Evolutionary conservation across 1,140 invertebrate species (phyloP), one percentile per base, ranked within the genome.

Genomic region (Stenopsyche tienmushanensis): DNA sequence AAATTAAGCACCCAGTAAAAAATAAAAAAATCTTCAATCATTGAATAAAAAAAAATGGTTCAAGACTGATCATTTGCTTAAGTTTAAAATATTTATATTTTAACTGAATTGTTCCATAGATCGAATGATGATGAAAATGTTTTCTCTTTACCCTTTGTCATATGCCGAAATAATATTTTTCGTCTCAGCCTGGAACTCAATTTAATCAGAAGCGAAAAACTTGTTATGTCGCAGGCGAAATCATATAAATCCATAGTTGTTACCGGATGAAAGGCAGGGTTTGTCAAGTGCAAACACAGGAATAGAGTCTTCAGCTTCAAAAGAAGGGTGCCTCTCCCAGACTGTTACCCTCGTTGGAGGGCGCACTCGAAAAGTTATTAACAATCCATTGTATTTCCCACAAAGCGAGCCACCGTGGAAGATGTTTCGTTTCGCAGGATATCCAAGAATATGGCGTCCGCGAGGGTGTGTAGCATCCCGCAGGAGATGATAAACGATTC

Each of bases 301-400:
- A 23, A 29, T 53, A 39, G 53, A 23, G 17, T 2, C 47, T 34
- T 34, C 29, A 34, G 29, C 29, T 7, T 34, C 50, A 26, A 18
- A 23, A 23, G 29, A 15, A 45, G 42, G 20, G 20, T 25, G 24
- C 41, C 3, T 49, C 25, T 47, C 59, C 15, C 2, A 45, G 20
- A 63, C 62, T 59, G 18, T 21, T 17, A 64, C 49, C 60, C 54
- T 55, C 39, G 57, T 20, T 29, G 44, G 42, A 65, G 64, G 45
- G 63, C 39, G 17, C 54, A 69, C 67, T 69, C 62, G 67, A 69
- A 69, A 69, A 69, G 67, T 69, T 69, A 69, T 69, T 69, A 69
- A 63, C 67, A 69, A 69, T 69, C 67, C 59, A 69, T 69, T 69
- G 67, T 69, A 57, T 53, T 47, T 52, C 17, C 57, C 62, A 69